phyloP scores from a whole-genome alignment of 2,888 invertebrate species.

The Ornithoptera priamus region DNA sequence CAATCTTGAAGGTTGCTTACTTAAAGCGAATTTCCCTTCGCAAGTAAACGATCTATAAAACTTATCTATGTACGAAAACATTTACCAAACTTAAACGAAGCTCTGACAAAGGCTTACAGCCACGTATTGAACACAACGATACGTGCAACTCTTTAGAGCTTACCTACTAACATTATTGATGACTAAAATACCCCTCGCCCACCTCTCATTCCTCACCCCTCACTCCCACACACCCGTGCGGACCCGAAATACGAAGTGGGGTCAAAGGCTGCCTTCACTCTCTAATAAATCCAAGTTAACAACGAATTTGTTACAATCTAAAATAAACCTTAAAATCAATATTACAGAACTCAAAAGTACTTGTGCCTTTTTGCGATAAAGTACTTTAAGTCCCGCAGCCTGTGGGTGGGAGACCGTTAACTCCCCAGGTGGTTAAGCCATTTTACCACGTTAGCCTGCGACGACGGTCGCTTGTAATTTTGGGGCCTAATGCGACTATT shows the following conservation, averaged over 20 bases:
- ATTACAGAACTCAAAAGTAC: conserved; percentile 37
- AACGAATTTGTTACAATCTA: conserved; percentile 20
- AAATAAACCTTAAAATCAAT: conserved; percentile 31
- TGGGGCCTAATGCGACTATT: conserved; percentile 79
- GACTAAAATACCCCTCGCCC: conserved; percentile 69
- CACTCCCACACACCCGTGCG: conserved; percentile 43
- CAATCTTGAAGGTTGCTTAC: neutral
- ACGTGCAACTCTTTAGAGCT: conserved; percentile 60
- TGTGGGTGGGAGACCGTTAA: conserved; percentile 58
- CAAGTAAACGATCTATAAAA: neutral
- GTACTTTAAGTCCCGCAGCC: conserved; percentile 41
- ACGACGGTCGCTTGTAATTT: conserved; percentile 79
- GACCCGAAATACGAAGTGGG: conserved; percentile 74
- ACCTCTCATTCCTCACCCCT: conserved; percentile 45
- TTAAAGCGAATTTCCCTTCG: neutral
- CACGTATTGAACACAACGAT: conserved; percentile 40
- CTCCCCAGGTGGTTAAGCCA: conserved; percentile 75
- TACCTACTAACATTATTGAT: conserved; percentile 77
- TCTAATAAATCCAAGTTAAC: conserved; percentile 36
- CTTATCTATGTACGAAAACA: conserved; percentile 11
- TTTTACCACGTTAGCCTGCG: conserved; percentile 78
- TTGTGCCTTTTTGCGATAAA: conserved; percentile 34
- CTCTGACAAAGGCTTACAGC: conserved; percentile 18
- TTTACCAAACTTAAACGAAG: conserved; percentile 18
- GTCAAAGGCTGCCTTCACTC: conserved; percentile 68